A percentile compares a stretch with the other conserved stretches of the same genome.
Evolutionary conservation across 2,797 vertebrate genomes (phyloP).

Genomic region (Halcyon chelicuti): DNA sequence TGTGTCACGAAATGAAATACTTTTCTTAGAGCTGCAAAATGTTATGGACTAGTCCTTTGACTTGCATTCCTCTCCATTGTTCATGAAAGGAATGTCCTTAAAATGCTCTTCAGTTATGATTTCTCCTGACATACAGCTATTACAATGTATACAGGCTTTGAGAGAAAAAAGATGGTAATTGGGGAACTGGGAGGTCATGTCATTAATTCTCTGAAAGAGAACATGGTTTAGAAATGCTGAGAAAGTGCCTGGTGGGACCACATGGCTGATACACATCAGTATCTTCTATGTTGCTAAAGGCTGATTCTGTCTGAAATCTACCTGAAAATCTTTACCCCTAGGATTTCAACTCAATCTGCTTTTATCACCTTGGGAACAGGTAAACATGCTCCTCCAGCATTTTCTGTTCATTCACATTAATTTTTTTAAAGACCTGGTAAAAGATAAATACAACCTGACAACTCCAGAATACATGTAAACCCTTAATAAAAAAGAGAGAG

Average conservation of each 20-base stretch:
- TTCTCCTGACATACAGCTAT: not conserved
- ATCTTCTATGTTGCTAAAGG: not conserved
- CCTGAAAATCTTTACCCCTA: not conserved
- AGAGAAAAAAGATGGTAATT: not conserved
- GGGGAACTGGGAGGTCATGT: not conserved
- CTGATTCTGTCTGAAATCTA: slow-evolving; percentile 6
- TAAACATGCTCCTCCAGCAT: not conserved
- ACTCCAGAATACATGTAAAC: not conserved
- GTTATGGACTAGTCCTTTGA: not conserved
- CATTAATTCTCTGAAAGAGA: not conserved
- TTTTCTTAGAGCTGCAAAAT: not conserved
- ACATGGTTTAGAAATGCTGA: not conserved
- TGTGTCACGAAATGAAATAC: not conserved
- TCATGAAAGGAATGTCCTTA: not conserved
- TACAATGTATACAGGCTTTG: not conserved
- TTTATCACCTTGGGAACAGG: slow-evolving; percentile 34
- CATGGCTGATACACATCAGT: not conserved
- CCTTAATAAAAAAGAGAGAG: not conserved
- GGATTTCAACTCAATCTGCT: slow-evolving; percentile 27
- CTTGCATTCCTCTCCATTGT: not conserved
- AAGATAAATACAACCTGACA: not conserved
- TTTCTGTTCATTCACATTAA: slow-evolving; percentile 1
- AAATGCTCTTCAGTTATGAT: not conserved
- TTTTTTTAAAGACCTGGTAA: not conserved
- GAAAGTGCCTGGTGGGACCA: not conserved